Conservation (phyloP, 2,888 invertebrate species). For the Chloromyia formosa region DNA sequence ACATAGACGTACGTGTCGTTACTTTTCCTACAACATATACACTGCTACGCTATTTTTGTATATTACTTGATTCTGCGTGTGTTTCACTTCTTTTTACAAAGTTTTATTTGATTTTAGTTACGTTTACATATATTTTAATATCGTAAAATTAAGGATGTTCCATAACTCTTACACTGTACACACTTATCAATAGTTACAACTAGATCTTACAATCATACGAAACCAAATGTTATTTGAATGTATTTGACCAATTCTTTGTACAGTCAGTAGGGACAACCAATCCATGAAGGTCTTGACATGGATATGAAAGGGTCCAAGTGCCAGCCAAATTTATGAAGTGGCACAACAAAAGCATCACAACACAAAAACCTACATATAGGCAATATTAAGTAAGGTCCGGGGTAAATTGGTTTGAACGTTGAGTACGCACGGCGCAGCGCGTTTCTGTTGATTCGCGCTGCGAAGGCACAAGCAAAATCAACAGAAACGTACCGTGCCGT, state of each 20-base stretch:
- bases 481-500: too few species aligned
- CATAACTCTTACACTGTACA: background rate
- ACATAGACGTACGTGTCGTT: conserved; percentile 1
- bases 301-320: background rate
- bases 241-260: conserved; percentile 35
- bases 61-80: background rate
- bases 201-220: conserved; percentile 16
- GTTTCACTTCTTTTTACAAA: conserved; percentile 1
- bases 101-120: background rate
- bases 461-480: too few species aligned
- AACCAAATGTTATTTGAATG: conserved; percentile 20
- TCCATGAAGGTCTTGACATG: background rate
- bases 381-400: too few species aligned
- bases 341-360: too few species aligned
- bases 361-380: too few species aligned
- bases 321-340: too few species aligned
- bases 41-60: conserved; percentile 12
- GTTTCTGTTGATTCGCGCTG: too few species aligned
- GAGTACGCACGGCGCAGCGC: too few species aligned
- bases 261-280: conserved; percentile 17
- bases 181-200: conserved; percentile 8
- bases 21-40: background rate
- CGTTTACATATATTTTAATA: background rate
- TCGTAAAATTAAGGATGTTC: background rate
- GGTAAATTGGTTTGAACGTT: too few species aligned